Evolutionary conservation across 2,113 vertebrate species (phyloP).

Genomic region (Trogon melanurus): DNA sequence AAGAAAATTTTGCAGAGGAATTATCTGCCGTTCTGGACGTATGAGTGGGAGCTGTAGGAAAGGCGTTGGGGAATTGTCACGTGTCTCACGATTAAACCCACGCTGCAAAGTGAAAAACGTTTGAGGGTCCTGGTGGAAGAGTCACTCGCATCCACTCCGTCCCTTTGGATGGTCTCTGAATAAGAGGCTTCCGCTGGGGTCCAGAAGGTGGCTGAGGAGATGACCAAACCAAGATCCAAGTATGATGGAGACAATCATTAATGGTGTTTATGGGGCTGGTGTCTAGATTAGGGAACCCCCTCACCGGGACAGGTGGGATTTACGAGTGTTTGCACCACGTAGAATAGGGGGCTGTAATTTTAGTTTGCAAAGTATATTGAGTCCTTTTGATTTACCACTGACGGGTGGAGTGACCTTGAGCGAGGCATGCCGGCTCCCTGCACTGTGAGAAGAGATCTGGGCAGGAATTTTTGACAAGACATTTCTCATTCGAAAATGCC

Average conservation of each 20-base stretch:
- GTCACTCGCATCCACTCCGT: neutral
- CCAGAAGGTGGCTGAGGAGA: neutral
- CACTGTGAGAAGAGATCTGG: neutral
- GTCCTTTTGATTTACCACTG: slow-evolving; percentile 56
- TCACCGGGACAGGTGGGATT: neutral
- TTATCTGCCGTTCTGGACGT: neutral
- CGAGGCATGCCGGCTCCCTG: neutral
- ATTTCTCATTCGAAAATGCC: slow-evolving; percentile 49
- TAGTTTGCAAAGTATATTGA: slow-evolving; percentile 37
- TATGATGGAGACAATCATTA: neutral
- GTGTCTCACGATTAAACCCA: neutral
- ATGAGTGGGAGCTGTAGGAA: rapidly evolving
- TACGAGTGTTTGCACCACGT: slow-evolving; percentile 6
- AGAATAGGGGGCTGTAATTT: slow-evolving; percentile 43
- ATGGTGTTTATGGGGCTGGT: neutral
- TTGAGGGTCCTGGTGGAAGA: neutral
- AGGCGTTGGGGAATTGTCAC: rapidly evolving
- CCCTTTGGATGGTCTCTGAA: neutral
- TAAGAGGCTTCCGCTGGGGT: neutral
- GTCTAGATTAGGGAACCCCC: slow-evolving; percentile 4
- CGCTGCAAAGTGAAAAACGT: rapidly evolving
- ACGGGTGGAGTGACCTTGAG: slow-evolving; percentile 64
- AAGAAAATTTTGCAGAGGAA: neutral
- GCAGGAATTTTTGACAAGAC: slow-evolving; percentile 29
- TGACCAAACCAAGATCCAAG: neutral